A percentile compares a stretch with the other conserved stretches of the same genome.
Evolutionary conservation across 2,113 vertebrate species (phyloP).

Genomic region (Todiramphus chloris): DNA sequence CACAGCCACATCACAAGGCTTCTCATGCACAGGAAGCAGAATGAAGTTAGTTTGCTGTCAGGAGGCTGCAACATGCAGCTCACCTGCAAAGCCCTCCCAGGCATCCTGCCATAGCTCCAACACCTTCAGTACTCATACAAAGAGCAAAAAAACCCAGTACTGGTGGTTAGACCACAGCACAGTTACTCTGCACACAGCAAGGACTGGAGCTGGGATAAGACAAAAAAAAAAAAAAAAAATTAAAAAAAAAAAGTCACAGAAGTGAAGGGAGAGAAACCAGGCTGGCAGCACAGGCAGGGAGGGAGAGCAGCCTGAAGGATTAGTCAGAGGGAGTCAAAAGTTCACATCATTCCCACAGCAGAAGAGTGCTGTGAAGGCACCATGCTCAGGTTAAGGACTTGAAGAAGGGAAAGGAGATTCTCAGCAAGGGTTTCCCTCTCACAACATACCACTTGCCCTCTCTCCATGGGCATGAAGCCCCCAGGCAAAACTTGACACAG

Average conservation of each 20-base stretch:
- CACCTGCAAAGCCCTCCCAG: neutral
- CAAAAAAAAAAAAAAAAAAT: neutral
- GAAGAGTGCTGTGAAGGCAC: neutral
- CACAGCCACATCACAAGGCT: neutral
- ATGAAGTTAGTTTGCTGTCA: neutral
- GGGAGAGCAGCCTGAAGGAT: neutral
- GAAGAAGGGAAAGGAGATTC: neutral
- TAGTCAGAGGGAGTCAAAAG: slow-evolving; percentile 33
- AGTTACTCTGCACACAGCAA: neutral
- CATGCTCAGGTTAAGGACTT: neutral
- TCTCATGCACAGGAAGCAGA: neutral
- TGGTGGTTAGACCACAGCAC: neutral
- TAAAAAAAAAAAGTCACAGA: neutral
- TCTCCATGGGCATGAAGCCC: accelerated
- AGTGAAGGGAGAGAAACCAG: neutral
- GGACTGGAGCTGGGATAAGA: neutral
- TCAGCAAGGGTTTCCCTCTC: neutral
- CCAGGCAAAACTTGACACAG: neutral
- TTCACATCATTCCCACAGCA: neutral
- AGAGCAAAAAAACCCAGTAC: neutral
- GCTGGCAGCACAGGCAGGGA: neutral
- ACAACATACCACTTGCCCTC: neutral
- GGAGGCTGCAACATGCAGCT: neutral
- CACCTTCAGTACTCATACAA: neutral
- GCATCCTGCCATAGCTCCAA: neutral